These are phyloP conservation scores for Crematogaster levior DNA, from an alignment of 2,888 invertebrate species.

Conservation along the genomic window DNA sequence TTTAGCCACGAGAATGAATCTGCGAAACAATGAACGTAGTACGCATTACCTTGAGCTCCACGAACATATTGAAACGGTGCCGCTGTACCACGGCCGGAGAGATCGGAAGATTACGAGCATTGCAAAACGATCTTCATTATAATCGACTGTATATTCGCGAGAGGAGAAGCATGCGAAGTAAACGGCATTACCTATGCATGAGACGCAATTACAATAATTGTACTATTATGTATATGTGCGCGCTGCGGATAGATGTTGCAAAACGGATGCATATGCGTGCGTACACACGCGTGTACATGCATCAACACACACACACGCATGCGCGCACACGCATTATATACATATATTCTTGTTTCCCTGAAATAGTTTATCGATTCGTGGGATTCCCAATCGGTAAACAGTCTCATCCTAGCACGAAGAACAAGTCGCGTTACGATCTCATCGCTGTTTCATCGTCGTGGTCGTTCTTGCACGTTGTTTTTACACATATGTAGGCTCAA, in stretches of 20 bases:
- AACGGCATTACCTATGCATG: conserved; percentile 59
- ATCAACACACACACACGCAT: too few relatives aligned
- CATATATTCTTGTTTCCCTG: not conserved
- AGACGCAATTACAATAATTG: conserved; percentile 60
- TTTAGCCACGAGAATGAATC: conserved; percentile 43
- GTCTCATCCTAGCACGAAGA: conserved; percentile 20
- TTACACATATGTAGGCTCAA: conserved; percentile 1
- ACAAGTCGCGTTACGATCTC: conserved; percentile 6
- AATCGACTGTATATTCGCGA: conserved; percentile 52
- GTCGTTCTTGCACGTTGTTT: not conserved
- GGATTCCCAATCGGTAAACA: conserved; percentile 34
- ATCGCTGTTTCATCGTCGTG: conserved; percentile 2
- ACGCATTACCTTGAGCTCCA: conserved; percentile 56
- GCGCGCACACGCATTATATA: not conserved
- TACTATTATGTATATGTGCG: conserved; percentile 33
- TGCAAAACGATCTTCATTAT: conserved; percentile 62
- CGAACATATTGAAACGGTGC: conserved; percentile 40
- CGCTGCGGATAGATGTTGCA: conserved; percentile 20
- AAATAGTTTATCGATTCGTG: conserved; percentile 50
- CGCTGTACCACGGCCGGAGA: conserved; percentile 16
- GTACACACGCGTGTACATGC: rapidly evolving
- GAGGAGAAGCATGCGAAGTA: conserved; percentile 46
- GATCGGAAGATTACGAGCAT: conserved; percentile 58
- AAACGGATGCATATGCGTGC: not conserved
- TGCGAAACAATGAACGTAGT: conserved; percentile 36